Evolutionary conservation across 2,797 vertebrate species (phyloP), one percentile per base, ranked within the genome.

Genomic region (Orestias chungarensis): DNA sequence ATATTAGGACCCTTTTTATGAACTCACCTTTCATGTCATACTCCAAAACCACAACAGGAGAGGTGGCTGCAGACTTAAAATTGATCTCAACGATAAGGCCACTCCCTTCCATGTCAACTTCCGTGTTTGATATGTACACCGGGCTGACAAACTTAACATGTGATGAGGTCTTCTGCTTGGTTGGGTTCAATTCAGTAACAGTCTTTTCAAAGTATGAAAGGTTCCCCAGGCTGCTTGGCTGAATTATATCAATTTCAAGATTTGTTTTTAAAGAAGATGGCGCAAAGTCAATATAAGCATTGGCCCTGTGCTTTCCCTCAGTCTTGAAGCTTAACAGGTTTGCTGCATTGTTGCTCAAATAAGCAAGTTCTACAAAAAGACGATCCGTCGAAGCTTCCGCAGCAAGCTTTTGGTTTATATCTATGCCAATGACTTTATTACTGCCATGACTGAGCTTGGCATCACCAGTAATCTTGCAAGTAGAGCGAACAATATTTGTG

Each of bases 11-110:
- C n/a, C 23, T 68, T 46, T 67, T 44, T 1, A 70, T 59, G 0
- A 80, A 89, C 95, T 97, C 92, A 99, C 98, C 95, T 72, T 95
- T 94, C 68, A 99, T 82, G 66, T 96, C 90, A 72, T 97, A 96
- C 54, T 96, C 92, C 88, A 99, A 89, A 77, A 97, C 89, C 52
- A 89, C 91, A 77, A 95, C 52, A 2, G 93, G 91, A 82, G 97
- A 97, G 72, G 86, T 96, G 76, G 95, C 93, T 15, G 94, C 94
- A 50, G 96, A 96, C 72, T 95, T 95, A 18, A 96, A 55, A 35
- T 83, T 90, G 35, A 90, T 88, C 82, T 94, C 95, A n/a, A 96
- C 76, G 47, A 88, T 85, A n/a, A 94, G 92, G 18, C 71, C 86
- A 61, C 80, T 88, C 49, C 95, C 94, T 66, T 91, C 93, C 54